These are phyloP conservation scores for Heliconius hewitsoni DNA, from an alignment of 1,140 invertebrate genomes.

Conservation along the genomic window DNA sequence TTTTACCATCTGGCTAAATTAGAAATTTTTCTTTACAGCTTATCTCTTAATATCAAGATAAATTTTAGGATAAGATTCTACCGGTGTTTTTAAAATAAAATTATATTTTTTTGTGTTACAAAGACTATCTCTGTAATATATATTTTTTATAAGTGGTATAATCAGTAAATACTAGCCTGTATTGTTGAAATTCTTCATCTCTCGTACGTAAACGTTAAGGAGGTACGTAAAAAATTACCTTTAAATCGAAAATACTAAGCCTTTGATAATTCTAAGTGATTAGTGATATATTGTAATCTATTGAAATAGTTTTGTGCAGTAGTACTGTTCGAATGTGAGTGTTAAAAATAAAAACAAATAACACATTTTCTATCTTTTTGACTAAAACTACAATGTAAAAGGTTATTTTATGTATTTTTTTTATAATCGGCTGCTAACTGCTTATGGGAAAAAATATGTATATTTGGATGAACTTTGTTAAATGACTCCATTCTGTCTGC, in stretches of 20 bases:
- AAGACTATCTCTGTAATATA: background rate
- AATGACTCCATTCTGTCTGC: background rate
- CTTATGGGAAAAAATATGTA: too few relatives aligned
- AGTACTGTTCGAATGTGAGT: background rate
- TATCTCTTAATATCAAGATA: conserved; percentile 7
- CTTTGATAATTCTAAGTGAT: background rate
- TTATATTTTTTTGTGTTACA: background rate
- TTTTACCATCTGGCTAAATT: conserved; percentile 25
- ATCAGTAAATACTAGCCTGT: background rate
- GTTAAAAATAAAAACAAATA: background rate
- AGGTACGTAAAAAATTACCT: conserved; percentile 29
- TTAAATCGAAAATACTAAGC: conserved; percentile 2
- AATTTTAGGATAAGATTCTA: conserved; percentile 5
- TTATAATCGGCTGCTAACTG: background rate
- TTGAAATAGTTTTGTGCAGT: background rate
- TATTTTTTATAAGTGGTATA: background rate
- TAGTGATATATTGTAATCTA: background rate
- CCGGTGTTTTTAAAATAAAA: background rate
- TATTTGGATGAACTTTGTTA: too few relatives aligned
- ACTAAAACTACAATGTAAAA: background rate
- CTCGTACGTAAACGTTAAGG: background rate
- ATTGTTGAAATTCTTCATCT: background rate
- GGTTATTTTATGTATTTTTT: background rate
- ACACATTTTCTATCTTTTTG: background rate
- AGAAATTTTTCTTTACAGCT: background rate